Evolutionary conservation across 1,140 invertebrate species (phyloP), one percentile per base, ranked within the genome.

Genomic region (Trichomalopsis sarcophagae): DNA sequence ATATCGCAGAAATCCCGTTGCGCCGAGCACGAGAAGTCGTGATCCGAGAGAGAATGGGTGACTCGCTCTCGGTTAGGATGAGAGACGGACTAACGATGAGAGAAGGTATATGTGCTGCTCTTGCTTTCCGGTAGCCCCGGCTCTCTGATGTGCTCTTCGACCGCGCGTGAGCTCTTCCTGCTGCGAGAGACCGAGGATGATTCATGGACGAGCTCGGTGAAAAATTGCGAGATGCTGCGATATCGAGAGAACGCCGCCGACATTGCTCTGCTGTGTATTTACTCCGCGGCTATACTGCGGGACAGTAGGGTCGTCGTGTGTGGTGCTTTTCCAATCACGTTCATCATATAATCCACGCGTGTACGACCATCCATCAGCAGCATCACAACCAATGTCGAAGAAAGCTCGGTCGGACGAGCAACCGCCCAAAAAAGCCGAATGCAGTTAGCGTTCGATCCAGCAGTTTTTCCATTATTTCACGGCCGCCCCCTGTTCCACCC

Each of bases 1-100:
- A 17, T 75, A 75, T 44, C 36, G 17, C 30, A 27, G 75, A 10
- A 78, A 78, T 78, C 68, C 68, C 76, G 36, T 78, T 78, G 76
- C 30, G 36, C 33, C 9, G 30, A 4, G 47, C 40, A 78, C 47
- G 50, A 55, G 76, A 78, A 78, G 40, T 78, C 76, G 76, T 78
- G 76, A 78, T 78, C 30, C n/a, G 30, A 76, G 62, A 71, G 11
- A 27, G 68, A 27, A 71, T 33, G 23, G 68, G 68, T 30, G 68
- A 71, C 68, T 27, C 68, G 9, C 21, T 21, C 17, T 6, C 2
- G 55, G 6, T 62, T 21, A n/a, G 55, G n/a, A n/a, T n/a, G n/a
- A n/a, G n/a, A n/a, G n/a, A n/a, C 68, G 68, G 11, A 33, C 68
- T 71, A 71, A 71, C 68, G 68, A 71, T 71, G 68, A 71, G 68